Percentiles rank a stretch among this genome's conserved stretches.
phyloP scores from a whole-genome alignment of 1,140 invertebrate species.

The Psilanteris sp. region DNA sequence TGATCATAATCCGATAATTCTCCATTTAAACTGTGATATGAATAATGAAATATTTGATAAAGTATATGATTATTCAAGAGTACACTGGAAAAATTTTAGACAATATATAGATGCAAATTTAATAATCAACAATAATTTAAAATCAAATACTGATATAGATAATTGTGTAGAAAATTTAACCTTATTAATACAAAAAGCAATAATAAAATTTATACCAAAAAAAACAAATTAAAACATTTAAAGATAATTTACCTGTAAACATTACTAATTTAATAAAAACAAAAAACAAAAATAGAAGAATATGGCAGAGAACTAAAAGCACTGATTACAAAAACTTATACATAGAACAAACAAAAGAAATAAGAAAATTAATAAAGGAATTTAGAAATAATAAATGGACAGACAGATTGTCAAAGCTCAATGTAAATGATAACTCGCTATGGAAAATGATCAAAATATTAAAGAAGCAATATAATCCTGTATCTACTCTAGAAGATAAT shows the following conservation, averaged over 20 bases:
- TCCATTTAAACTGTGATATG: constrained; percentile 17
- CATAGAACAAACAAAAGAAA: background rate
- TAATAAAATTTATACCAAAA: constrained; percentile 1
- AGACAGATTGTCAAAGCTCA: constrained; percentile 46
- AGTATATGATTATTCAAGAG: constrained; percentile 1
- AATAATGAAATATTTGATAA: too few species aligned
- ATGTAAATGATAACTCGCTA: constrained; percentile 57
- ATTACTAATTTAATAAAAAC: constrained; percentile 1
- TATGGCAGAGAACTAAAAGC: constrained; percentile 46
- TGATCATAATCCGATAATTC: constrained; percentile 62
- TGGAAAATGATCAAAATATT: constrained; percentile 62
- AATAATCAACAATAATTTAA: background rate
- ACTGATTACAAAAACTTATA: background rate
- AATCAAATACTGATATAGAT: constrained; percentile 22
- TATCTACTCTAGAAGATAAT: constrained; percentile 36
- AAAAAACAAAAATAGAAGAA: constrained; percentile 22
- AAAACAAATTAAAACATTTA: too few species aligned
- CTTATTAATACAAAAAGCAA: background rate
- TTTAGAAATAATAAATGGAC: constrained; percentile 36
- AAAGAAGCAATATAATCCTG: constrained; percentile 38
- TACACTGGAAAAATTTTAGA: constrained; percentile 5
- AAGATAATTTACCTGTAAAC: background rate
- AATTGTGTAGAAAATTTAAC: constrained; percentile 18
- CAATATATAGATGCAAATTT: background rate
- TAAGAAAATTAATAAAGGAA: constrained; percentile 18